phyloP scores from a whole-genome alignment of 1,140 invertebrate genomes.

The Listronotus bonariensis region DNA sequence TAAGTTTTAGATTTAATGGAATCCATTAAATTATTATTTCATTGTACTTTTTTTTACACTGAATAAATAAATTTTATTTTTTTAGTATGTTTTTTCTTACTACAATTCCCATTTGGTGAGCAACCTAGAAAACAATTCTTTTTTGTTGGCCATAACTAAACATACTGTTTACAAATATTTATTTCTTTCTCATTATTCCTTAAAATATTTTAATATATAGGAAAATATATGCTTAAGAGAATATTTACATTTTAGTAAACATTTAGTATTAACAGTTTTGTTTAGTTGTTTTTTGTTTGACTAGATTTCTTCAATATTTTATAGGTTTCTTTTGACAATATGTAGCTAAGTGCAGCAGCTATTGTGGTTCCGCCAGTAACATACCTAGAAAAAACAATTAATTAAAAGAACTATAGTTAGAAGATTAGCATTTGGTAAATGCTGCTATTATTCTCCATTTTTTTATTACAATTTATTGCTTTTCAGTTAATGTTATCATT shows the following conservation, averaged over 20 bases:
- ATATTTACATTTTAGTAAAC: slow-evolving; percentile 11
- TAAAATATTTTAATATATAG: background rate
- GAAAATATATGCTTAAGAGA: slow-evolving; percentile 5
- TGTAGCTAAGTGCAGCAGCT: slow-evolving; percentile 80
- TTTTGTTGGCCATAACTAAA: too few species aligned
- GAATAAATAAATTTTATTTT: too few species aligned
- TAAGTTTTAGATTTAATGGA: too few species aligned
- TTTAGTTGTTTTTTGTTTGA: slow-evolving; percentile 23
- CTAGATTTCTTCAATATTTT: slow-evolving; percentile 66
- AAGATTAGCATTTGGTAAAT: too few species aligned
- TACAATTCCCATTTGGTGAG: too few species aligned
- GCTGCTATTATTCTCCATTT: background rate
- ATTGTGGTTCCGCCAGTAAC: slow-evolving; percentile 83
- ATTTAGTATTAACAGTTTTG: background rate
- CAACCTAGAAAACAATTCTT: too few species aligned
- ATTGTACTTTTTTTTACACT: too few species aligned
- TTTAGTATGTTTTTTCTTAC: too few species aligned
- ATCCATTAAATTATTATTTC: too few species aligned
- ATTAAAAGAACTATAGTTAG: background rate
- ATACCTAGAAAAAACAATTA: slow-evolving; percentile 53
- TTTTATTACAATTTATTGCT: background rate
- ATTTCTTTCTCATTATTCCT: background rate
- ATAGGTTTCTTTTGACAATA: slow-evolving; percentile 81
- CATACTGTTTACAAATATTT: background rate
- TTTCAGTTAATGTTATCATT: too few species aligned